Evolutionary conservation across 2,888 invertebrate species (phyloP).

Genomic region (Lasioglossum lativentre): DNA sequence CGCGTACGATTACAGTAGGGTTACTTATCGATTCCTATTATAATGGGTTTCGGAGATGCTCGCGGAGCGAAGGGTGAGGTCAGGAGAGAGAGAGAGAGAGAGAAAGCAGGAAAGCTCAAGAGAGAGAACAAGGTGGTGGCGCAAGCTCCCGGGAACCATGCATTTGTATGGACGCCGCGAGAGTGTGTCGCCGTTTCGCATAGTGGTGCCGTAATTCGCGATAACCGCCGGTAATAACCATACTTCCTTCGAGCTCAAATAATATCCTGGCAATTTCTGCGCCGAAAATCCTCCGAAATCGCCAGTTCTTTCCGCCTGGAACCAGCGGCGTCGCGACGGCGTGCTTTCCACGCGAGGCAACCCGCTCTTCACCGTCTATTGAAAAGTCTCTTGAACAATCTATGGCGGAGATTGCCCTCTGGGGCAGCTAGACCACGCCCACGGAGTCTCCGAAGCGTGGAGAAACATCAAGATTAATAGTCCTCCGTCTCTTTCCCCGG

Average conservation of each 20-base stretch:
- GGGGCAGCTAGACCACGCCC: background rate
- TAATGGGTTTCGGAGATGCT: conserved; percentile 66
- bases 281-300: conserved; percentile 61
- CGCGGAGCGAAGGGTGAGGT: conserved; percentile 20
- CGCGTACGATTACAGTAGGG: conserved; percentile 75
- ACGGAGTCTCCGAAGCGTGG: background rate
- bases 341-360: background rate
- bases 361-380: background rate
- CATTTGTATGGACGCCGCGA: conserved; percentile 52
- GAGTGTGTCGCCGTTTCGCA: conserved; percentile 66
- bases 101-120: background rate
- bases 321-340: background rate
- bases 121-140: background rate
- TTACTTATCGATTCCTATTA: conserved; percentile 81
- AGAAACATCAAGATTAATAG: background rate
- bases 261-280: conserved; percentile 74
- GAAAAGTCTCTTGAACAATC: background rate
- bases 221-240: conserved; percentile 79
- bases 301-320: background rate
- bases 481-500: background rate
- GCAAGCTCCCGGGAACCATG: conserved; percentile 22
- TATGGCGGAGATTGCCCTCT: conserved; percentile 3
- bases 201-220: conserved; percentile 77
- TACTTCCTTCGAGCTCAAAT: conserved; percentile 75
- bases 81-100: background rate